Evolutionary conservation across 1,140 invertebrate genomes (phyloP), one percentile per base, ranked within the genome.

Genomic region (Octopus bimaculoides): DNA sequence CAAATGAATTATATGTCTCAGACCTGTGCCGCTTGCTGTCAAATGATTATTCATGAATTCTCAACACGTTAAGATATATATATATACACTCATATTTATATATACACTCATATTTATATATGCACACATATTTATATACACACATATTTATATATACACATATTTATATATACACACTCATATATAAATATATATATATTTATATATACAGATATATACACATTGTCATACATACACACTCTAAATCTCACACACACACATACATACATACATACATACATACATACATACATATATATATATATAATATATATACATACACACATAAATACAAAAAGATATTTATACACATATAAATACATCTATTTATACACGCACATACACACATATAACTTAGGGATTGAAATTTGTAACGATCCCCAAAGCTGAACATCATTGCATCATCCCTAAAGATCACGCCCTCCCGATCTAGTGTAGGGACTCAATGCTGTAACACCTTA

Each of bases 51-150:
- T 9, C 9, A 61, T 1, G 1, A 17, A 9, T 61, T 61, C 56
- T 9, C 9, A 61, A 61, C 17, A 10, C 56, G 56, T 9, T 61
- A 61, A 3, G 3, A 61, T 61, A 61, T 5, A 69, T 69, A 5
- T 69, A 69, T 69, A 69, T 69, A 69, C 20, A 69, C 20, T n/a
- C 20, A 69, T 69, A 69, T 69, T n/a, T 69, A 69, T 69, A 69
- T 69, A 69, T 69, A 69, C 5, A 69, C 5, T 69, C 4, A 5
- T 12, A 5, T 5, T 5, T 5, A 12, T 14, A 69, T 14, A 5
- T 6, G 66, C 66, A 5, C 4, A 6, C 5, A 5, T 69, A n/a
- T 69, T 4, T 5, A 6, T 12, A 69, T 20, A 5, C 66, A 6
- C 5, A 6, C 12, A 12, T 12, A 6, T 5, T 5, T 12, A 69